These are phyloP conservation scores for Microtus oregoni DNA, from an alignment of 2,113 vertebrate species.

Conservation along the genomic window DNA sequence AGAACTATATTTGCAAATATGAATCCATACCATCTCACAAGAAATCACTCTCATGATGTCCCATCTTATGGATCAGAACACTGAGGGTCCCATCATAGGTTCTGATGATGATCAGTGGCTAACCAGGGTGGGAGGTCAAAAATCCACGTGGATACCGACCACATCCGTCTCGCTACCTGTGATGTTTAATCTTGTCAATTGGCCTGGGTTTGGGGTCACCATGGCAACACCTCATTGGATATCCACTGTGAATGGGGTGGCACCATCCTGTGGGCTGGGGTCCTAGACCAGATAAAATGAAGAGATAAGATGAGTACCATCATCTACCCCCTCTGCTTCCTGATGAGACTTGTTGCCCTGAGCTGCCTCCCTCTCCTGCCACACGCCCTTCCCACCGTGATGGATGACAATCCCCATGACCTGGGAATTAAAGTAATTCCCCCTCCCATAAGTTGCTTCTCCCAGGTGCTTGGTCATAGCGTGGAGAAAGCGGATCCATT, in stretches of 20 bases:
- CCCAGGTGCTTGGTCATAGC: background rate
- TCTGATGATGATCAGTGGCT: no score
- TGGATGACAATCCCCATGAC: no score
- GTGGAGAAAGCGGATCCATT: background rate
- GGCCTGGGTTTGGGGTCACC: background rate
- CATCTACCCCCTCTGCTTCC: background rate
- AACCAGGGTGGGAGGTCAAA: background rate
- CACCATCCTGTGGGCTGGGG: background rate
- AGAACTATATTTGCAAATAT: background rate
- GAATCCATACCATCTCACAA: background rate
- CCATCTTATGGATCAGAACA: background rate
- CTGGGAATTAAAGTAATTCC: background rate
- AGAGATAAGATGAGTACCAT: background rate
- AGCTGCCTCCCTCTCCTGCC: background rate
- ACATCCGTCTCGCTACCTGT: background rate
- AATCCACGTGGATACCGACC: rapidly evolving
- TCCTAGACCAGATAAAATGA: background rate
- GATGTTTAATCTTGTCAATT: background rate
- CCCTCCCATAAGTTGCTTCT: background rate
- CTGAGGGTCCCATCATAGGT: rapidly evolving
- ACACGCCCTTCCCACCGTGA: background rate
- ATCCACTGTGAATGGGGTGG: background rate
- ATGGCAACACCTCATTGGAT: background rate
- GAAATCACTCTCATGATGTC: background rate
- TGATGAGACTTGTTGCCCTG: background rate